These are phyloP conservation scores for Epirrita christyi DNA, from an alignment of 2,888 invertebrate genomes.

Conservation along the genomic window DNA sequence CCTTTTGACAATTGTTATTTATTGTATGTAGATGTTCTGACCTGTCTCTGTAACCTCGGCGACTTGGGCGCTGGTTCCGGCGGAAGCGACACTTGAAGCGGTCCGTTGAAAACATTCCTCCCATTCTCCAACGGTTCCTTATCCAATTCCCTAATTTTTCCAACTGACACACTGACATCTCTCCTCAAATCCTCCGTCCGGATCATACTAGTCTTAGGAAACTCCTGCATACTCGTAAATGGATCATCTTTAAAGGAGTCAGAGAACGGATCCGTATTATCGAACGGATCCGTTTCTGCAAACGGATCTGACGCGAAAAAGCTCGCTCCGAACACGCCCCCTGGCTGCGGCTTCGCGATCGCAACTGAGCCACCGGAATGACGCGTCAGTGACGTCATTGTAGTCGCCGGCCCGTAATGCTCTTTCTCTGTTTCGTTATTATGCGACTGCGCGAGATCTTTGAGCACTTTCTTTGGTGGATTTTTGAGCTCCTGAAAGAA, in stretches of 20 bases:
- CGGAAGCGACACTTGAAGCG: conserved; percentile 88
- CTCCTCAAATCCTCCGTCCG: conserved; percentile 53
- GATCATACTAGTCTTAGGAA: conserved; percentile 59
- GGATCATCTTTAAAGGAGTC: conserved; percentile 86
- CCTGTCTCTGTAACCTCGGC: conserved; percentile 74
- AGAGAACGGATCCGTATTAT: conserved; percentile 87
- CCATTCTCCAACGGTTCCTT: conserved; percentile 52
- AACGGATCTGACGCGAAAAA: conserved; percentile 86
- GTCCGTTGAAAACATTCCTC: conserved; percentile 85
- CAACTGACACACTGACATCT: conserved; percentile 44
- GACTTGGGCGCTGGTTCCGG: conserved; percentile 84
- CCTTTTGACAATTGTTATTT: not conserved
- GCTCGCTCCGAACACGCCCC: conserved; percentile 54
- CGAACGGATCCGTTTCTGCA: conserved; percentile 90
- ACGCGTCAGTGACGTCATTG: conserved; percentile 76
- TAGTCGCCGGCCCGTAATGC: conserved; percentile 72
- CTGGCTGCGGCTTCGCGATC: conserved; percentile 62
- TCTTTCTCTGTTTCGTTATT: conserved; percentile 68
- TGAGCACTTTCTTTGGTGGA: conserved; percentile 96
- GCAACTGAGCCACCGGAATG: conserved; percentile 81
- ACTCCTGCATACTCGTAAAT: conserved; percentile 79
- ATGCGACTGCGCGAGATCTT: conserved; percentile 88
- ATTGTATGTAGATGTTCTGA: conserved; percentile 31
- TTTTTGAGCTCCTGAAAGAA: conserved; percentile 98
- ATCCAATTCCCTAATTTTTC: conserved; percentile 50